Evolutionary conservation across 2,113 vertebrate species (phyloP).

Genomic region (Macrotus californicus): DNA sequence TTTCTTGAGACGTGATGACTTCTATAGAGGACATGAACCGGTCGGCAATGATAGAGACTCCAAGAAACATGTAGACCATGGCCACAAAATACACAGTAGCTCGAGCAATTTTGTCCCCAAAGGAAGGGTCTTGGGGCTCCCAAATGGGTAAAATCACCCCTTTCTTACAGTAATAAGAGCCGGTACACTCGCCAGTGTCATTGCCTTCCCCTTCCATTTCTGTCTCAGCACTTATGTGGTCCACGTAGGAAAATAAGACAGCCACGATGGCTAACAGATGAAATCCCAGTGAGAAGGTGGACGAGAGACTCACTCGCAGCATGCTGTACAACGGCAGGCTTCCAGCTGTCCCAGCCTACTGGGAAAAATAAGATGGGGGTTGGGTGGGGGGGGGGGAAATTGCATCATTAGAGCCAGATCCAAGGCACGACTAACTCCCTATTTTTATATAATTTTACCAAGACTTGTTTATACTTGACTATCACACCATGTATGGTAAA

Average conservation of each 20-base stretch:
- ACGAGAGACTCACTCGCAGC: constrained; percentile 65
- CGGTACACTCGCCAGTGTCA: constrained; percentile 79
- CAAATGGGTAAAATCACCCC: constrained; percentile 94
- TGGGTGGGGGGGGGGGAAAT: neutral
- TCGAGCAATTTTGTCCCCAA: constrained; percentile 92
- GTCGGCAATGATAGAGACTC: constrained; percentile 97
- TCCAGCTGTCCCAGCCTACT: constrained; percentile 66
- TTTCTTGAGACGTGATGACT: constrained; percentile 97
- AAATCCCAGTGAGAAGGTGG: constrained; percentile 60
- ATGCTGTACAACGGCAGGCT: constrained; percentile 73
- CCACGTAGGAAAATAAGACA: constrained; percentile 76
- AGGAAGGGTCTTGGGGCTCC: constrained; percentile 88
- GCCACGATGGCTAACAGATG: constrained; percentile 77
- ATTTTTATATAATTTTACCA: neutral
- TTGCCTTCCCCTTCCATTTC: constrained; percentile 73
- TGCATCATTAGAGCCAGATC: constrained; percentile 38
- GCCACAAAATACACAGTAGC: constrained; percentile 95
- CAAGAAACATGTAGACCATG: constrained; percentile 95
- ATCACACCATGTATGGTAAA: neutral
- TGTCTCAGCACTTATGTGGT: constrained; percentile 33
- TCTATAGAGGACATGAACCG: constrained; percentile 99
- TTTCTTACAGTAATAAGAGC: constrained; percentile 85
- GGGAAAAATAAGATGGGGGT: constrained; percentile 60
- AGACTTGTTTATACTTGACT: neutral
- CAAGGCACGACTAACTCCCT: neutral